A percentile compares a stretch with the other conserved stretches of the same genome.
Evolutionary conservation across 2,113 vertebrate species (phyloP).

Genomic region (Lagopus leucura): DNA sequence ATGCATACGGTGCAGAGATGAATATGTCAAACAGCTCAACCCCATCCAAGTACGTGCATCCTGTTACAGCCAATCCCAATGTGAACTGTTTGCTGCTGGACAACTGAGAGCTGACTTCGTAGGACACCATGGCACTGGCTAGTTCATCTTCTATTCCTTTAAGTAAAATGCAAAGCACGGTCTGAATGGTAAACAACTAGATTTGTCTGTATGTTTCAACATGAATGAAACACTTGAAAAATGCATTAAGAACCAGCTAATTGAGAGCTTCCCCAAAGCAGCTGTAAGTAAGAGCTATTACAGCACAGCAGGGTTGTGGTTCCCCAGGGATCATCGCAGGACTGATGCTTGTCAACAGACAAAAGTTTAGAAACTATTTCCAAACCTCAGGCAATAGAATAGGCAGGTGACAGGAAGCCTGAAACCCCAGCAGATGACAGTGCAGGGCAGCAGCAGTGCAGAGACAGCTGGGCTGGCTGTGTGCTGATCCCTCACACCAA

Average conservation of each 20-base stretch:
- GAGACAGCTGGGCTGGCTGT: neutral
- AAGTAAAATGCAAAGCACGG: slow-evolving; percentile 21
- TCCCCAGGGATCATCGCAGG: neutral
- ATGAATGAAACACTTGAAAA: slow-evolving; percentile 49
- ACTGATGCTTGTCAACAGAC: neutral
- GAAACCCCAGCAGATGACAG: slow-evolving; percentile 7
- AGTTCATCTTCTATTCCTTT: neutral
- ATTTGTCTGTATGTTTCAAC: slow-evolving; percentile 52
- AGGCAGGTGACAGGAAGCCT: neutral
- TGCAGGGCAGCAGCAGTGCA: neutral
- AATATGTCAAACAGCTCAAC: neutral
- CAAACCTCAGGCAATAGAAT: neutral
- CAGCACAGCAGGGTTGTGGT: neutral
- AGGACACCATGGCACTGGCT: neutral
- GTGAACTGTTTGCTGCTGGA: neutral
- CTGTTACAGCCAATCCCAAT: neutral
- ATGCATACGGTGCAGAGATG: neutral
- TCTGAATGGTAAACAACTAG: slow-evolving; percentile 54
- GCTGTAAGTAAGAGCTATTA: slow-evolving; percentile 14
- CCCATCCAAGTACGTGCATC: neutral
- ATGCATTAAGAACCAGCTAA: slow-evolving; percentile 35
- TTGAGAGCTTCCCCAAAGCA: neutral
- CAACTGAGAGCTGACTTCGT: neutral
- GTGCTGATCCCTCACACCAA: neutral
- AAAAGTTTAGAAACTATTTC: neutral